Base-by-base conservation (phyloP, 1,140 invertebrate species). In the Sminthurides bifidus region DNA sequence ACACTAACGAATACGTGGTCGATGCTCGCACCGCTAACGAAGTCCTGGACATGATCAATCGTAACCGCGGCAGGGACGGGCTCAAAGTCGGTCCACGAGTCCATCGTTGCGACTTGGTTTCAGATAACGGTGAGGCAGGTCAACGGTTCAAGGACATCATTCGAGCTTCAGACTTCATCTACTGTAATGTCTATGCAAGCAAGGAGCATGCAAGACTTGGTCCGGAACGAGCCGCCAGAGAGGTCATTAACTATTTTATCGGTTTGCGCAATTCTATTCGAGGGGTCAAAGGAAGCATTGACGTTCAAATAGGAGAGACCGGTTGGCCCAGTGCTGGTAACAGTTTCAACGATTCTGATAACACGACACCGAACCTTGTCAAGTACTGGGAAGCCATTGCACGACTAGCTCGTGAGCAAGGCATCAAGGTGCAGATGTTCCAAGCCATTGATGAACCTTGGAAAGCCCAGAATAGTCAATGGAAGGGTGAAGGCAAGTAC, bases 271-370 rank as follows among this genome's bases (percentile, higher is more conserved):
- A 15, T n/a, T n/a, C n/a, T n/a, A n/a, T n/a, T n/a, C n/a, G n/a
- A 17, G 40, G 21, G 21, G 5, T 41, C 6, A 41, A 17, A 19
- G 33, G 33, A n/a, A 35, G n/a, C n/a, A 35, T 35, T 54, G 19
- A 33, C 26, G 27, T 29, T 44, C n/a, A n/a, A 17, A 64, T 64
- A 46, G 61, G 61, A 3, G 61, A 64, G 53, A 64, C 61, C 29
- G 61, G 61, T 15, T 64, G 58, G 62, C 35, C 62, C 15, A 58
- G 55, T 23, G 31, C 53, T 51, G 58, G 61, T 19, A 19, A 44
- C 19, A 59, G 30, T 26, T 59, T 63, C 38, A 52, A 50, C 21
- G 58, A 56, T 19, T 44, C 43, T 14, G 19, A 35, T 1, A 56
- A 56, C 21, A 60, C 33, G 1, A 24, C 56, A 1, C 27, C 40